Base-by-base conservation (phyloP, 2,797 vertebrate genomes). In the Apodemus agrarius region DNA sequence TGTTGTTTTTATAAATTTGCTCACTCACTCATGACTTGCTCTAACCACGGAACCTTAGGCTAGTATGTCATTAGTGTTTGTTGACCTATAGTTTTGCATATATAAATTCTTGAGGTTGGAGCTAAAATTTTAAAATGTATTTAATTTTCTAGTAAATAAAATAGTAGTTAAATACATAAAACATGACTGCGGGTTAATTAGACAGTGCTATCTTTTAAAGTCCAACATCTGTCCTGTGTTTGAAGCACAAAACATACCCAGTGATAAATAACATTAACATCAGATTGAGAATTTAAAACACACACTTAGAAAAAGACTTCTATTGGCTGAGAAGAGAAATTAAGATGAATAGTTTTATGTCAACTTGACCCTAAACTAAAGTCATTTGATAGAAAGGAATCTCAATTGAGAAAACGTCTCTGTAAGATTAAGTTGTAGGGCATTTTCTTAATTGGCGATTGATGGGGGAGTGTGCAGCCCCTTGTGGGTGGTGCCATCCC, bases 71-170 rank as follows among this genome's bases (percentile, higher is more conserved):
- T 9, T 92, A 54, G 13, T 92, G 93, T 94, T 46, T 31, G 34
- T 37, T 34, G 40, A 69, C 40, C 80, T 52, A 81, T 11, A 69
- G 52, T 94, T 89, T 80, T 81, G 63, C 75, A 46, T 69, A 11
- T 72, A 26, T 76, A 84, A 89, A 90, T 78, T 79, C 46, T 93
- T 82, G 74, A 95, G 96, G 89, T 89, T 40, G 40, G 83, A 94
- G 72, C 74, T 65, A 40, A 21, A 84, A 59, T 31, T 79, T 78
- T 57, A 90, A 96, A 95, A 85, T 31, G 11, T 75, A 43, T 72
- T 75, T 91, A 74, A 85, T 49, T 88, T 91, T 22, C 22, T 54
- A 67, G 74, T 43, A 93, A 69, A 84, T 26, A 89, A 94, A 89
- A 88, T 93, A 40, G 93, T 57, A 90, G n/a, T 76, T 88, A 90